Evolutionary conservation across 2,797 vertebrate genomes (phyloP), one percentile per base, ranked within the genome.

Genomic region (Hydrocynus forskahlii): DNA sequence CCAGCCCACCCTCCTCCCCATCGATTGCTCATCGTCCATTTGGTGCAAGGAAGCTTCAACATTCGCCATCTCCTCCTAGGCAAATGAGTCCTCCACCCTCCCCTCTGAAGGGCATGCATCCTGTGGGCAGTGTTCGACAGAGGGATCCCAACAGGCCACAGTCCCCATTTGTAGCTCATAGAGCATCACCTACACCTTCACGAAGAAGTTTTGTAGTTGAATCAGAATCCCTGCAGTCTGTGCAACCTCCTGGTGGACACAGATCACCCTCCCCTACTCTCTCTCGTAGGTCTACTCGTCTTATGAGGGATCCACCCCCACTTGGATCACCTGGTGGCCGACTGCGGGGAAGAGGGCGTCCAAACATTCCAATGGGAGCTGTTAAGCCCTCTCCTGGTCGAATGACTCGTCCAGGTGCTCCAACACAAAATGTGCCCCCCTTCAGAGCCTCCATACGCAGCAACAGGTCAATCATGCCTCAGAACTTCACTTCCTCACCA

Each of bases 391-490:
- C 94, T 6, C 91, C 93, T 55, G 94, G 93, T 81, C 90, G 92
- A 35, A 81, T 93, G 79, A 92, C 92, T 35, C 91, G 90, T 16
- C 90, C 91, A 50, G 92, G 92, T 25, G 90, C 93, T 60, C 92
- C 93, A 29, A 93, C 92, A n/a, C 93, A 94, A 84, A 94, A 94
- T 83, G 93, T 95, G 14, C 91, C 87, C 35, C 94, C 93, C 50
- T 94, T 94, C 71, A 92, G 92, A 78, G 87, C 91, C 43, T 94
- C 93, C 3, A 81, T 94, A 78, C 87, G 83, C 77, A 95, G 93
- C 83, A 95, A 91, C 80, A 90, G 91, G 70, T 94, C 94, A 17
- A 14, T 79, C 23, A 75, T 94, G 12, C 17, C 75, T 25, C 77
- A 84, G 35, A 77, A 75, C 62, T 71, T 84, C 4, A 66, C 81